Percentiles rank a stretch among this genome's conserved stretches.
These are phyloP conservation scores for Capitulum mitella DNA, from an alignment of 2,888 invertebrate genomes.

Conservation along the genomic window DNA sequence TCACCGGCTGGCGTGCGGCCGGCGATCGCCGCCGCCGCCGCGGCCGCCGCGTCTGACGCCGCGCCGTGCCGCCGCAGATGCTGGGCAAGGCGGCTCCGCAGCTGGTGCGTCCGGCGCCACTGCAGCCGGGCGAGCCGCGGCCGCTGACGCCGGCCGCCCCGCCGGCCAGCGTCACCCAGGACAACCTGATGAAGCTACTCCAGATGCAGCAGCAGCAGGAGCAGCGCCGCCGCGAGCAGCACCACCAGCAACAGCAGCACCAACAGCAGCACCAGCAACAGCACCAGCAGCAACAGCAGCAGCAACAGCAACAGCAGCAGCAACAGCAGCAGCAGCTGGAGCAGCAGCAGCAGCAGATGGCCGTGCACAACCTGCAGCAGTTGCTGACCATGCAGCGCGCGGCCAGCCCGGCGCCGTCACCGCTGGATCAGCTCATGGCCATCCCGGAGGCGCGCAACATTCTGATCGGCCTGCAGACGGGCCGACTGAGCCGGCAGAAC, in stretches of 20 bases:
- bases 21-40: no score
- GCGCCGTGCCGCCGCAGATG: background rate
- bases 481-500: slow-evolving; percentile 66
- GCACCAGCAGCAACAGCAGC: slow-evolving; percentile 36
- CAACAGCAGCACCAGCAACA: slow-evolving; percentile 33
- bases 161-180: background rate
- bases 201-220: slow-evolving; percentile 38
- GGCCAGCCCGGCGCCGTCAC: background rate
- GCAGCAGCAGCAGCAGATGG: slow-evolving; percentile 20
- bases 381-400: slow-evolving; percentile 27
- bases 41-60: background rate
- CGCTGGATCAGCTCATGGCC: slow-evolving; percentile 18
- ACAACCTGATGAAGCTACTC: slow-evolving; percentile 25
- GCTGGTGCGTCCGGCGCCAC: background rate
- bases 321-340: slow-evolving; percentile 37
- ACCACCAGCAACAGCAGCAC: slow-evolving; percentile 37
- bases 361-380: slow-evolving; percentile 8
- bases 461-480: slow-evolving; percentile 58
- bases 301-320: slow-evolving; percentile 29
- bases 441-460: slow-evolving; percentile 8
- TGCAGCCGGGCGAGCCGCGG: background rate
- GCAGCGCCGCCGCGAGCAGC: slow-evolving; percentile 39
- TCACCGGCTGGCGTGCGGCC: no score
- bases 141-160: background rate
- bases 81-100: background rate